phyloP scores from a whole-genome alignment of 2,797 vertebrate genomes.

The Pteropus rufus region DNA sequence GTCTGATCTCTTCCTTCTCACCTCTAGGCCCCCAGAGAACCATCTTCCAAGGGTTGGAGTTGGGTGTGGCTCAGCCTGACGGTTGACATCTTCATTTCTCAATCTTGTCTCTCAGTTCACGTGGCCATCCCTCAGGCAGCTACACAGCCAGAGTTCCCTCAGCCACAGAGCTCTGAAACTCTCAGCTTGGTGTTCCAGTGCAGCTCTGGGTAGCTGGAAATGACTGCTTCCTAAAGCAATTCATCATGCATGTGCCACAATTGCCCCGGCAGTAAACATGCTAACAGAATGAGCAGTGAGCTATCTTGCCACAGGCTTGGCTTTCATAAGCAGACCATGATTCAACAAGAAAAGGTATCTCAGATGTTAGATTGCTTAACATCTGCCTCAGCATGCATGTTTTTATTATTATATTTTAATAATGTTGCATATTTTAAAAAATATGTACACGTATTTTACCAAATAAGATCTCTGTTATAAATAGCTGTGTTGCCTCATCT shows the following conservation, averaged over 20 bases:
- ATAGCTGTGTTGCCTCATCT: not conserved
- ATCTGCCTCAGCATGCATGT: not conserved
- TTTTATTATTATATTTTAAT: not conserved
- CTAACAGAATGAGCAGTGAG: not conserved
- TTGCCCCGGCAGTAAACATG: not conserved
- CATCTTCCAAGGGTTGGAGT: not conserved
- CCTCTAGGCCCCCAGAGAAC: not conserved
- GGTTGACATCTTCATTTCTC: not conserved
- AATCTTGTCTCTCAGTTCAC: not conserved
- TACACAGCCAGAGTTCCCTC: not conserved
- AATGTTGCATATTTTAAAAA: not conserved
- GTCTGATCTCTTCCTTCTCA: not conserved
- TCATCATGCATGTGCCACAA: not conserved
- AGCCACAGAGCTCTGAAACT: not conserved
- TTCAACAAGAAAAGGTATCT: conserved; percentile 29
- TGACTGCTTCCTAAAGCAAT: not conserved
- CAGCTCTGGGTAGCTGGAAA: not conserved
- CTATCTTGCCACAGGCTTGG: not conserved
- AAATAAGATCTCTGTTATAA: not conserved
- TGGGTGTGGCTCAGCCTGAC: not conserved
- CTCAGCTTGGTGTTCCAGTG: not conserved
- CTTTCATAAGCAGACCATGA: not conserved
- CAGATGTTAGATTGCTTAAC: not conserved
- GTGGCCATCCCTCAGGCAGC: not conserved
- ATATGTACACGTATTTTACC: not conserved